Percentiles rank a stretch among this genome's conserved stretches.
phyloP scores from a whole-genome alignment of 2,797 vertebrate species.

The Poecilia picta region DNA sequence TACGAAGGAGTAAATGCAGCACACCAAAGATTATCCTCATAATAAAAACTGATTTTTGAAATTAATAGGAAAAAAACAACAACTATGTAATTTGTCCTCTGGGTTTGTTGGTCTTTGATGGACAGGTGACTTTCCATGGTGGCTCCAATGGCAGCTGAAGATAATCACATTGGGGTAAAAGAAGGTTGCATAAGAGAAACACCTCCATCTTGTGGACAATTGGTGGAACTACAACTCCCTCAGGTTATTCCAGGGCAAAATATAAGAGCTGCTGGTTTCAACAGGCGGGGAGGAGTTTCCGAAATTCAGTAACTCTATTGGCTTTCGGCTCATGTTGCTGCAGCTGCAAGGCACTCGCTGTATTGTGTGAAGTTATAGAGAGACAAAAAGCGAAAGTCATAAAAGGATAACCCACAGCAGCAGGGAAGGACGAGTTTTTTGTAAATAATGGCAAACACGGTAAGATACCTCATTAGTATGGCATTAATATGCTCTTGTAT shows the following conservation, averaged over 20 bases:
- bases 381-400: slow-evolving; percentile 5
- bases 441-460: slow-evolving; percentile 48
- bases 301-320: slow-evolving; percentile 60
- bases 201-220: not conserved
- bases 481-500: no score
- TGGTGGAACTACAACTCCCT: not conserved
- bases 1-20: not conserved
- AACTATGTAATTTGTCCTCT: not conserved
- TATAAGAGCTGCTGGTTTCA: not conserved
- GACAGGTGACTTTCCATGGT: not conserved
- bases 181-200: not conserved
- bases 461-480: slow-evolving; percentile 32
- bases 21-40: not conserved
- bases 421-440: not conserved
- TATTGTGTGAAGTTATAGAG: not conserved
- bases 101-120: not conserved
- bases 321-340: slow-evolving; percentile 20
- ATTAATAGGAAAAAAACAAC: not conserved
- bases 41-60: not conserved
- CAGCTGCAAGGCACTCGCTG: not conserved
- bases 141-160: not conserved
- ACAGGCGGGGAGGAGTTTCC: slow-evolving; percentile 72
- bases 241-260: not conserved
- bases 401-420: not conserved
- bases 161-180: no score